phyloP scores from a whole-genome alignment of 2,113 vertebrate genomes.

The Barbus barbus region DNA sequence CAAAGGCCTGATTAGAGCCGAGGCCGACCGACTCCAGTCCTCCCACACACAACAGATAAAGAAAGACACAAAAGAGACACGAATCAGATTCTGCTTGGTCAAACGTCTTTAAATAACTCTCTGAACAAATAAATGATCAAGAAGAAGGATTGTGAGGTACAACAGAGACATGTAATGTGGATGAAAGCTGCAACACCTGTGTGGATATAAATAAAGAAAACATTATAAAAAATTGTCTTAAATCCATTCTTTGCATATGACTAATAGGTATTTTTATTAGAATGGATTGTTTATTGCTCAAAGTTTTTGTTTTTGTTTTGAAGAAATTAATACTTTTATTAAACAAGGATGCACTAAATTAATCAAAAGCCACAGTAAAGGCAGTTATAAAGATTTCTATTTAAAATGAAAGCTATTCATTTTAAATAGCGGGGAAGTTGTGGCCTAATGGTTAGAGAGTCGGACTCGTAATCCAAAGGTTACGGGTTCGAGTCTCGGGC shows the following conservation, averaged over 20 bases:
- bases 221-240: not conserved
- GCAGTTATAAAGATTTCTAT: too few species aligned
- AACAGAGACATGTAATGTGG: not conserved
- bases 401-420: too few species aligned
- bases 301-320: too few species aligned
- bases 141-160: not conserved
- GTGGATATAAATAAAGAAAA: not conserved
- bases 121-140: not conserved
- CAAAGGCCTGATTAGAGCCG: constrained; percentile 17
- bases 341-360: not conserved
- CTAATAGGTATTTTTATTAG: too few species aligned
- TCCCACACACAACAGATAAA: not conserved
- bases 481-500: too few species aligned
- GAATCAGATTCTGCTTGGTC: not conserved
- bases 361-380: too few species aligned
- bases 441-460: too few species aligned
- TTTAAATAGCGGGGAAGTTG: too few species aligned
- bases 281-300: too few species aligned
- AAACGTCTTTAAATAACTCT: constrained; percentile 8
- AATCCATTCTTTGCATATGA: too few species aligned
- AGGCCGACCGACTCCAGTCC: not conserved
- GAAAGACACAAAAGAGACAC: not conserved
- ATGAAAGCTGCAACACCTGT: not conserved
- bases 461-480: too few species aligned
- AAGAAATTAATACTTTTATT: too few species aligned